Base-by-base conservation (phyloP, 2,113 vertebrate species). In the Gallinago jamesoni region DNA sequence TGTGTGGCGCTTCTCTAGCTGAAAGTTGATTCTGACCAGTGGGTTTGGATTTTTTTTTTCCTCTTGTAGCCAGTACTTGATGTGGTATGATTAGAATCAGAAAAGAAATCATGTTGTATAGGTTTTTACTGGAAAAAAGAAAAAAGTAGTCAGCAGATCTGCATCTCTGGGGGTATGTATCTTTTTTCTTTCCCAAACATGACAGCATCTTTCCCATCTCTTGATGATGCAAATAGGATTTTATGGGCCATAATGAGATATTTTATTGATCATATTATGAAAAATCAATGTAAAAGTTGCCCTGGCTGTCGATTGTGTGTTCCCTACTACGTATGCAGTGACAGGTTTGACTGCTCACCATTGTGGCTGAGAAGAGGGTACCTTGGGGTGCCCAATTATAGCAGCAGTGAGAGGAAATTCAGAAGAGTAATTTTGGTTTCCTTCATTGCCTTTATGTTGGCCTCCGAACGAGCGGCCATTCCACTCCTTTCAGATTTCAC, bases 241-340 rank as follows among this genome's bases (percentile, higher is more conserved):
- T 89, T 30, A 31, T 89, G 66, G 77, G 33, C 79, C 33, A 12
- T 68, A 91, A 89, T 70, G 47, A 89, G 91, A 68, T 59, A 86
- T 93, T 86, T 95, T 90, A 96, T 93, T 79, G 95, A 95, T 96
- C 59, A 30, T 55, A n/a, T 94, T 95, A 93, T 94, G 89, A 93
- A 90, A 96, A 94, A 96, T 93, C 64, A 59, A 88, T 27, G 12
- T 31, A 69, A 69, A 91, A 94, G 33, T 87, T 84, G 86, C 45
- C 77, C 59, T 59, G 56, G 48, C 66, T 84, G 87, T 96, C 95
- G 76, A 17, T 83, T 96, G 75, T 62, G 63, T 91, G 81, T 56
- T 89, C 20, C 70, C 79, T 67, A 43, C 63, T 60, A 41, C n/a
- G 45, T 82, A 13, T 56, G n/a, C 39, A 31, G 37, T 67, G 77